phyloP scores from a whole-genome alignment of 2,888 invertebrate species.

The Meta bourneti region DNA sequence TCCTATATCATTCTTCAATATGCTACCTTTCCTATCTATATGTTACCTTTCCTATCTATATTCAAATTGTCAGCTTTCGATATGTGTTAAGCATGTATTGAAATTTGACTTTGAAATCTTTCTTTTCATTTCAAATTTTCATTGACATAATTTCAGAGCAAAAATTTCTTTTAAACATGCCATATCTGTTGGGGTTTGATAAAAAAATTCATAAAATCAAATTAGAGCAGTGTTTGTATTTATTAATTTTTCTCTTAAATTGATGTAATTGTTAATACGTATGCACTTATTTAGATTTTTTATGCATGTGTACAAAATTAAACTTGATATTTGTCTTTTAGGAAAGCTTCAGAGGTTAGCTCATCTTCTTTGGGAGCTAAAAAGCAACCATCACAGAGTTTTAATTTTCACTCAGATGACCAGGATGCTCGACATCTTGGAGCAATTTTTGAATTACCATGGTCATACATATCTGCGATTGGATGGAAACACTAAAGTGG shows the following conservation, averaged over 20 bases:
- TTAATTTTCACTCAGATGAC: slow-evolving; percentile 99
- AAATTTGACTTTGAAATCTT: too few relatives aligned
- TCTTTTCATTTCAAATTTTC: too few relatives aligned
- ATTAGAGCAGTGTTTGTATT: slow-evolving; percentile 20
- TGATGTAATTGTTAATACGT: background rate
- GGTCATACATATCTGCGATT: slow-evolving; percentile 97
- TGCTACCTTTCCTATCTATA: too few relatives aligned
- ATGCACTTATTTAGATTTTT: too few relatives aligned
- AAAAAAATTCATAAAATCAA: too few relatives aligned
- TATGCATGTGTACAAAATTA: background rate
- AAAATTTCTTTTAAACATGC: too few relatives aligned
- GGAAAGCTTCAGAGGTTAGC: slow-evolving; percentile 95
- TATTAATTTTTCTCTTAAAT: slow-evolving; percentile 10
- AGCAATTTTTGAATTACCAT: slow-evolving; percentile 97
- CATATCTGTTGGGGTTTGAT: too few relatives aligned
- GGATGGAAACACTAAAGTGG: slow-evolving; percentile 97
- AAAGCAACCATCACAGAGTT: slow-evolving; percentile 91
- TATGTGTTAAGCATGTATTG: too few relatives aligned
- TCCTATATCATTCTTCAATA: too few relatives aligned
- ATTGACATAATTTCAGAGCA: too few relatives aligned
- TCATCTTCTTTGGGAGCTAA: slow-evolving; percentile 89
- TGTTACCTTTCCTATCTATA: too few relatives aligned
- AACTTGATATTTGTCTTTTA: slow-evolving; percentile 78
- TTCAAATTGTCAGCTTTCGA: too few relatives aligned
- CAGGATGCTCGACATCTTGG: slow-evolving; percentile 98